These are phyloP conservation scores for Lasioglossum pauxillum DNA, from an alignment of 2,888 invertebrate genomes.

Conservation along the genomic window DNA sequence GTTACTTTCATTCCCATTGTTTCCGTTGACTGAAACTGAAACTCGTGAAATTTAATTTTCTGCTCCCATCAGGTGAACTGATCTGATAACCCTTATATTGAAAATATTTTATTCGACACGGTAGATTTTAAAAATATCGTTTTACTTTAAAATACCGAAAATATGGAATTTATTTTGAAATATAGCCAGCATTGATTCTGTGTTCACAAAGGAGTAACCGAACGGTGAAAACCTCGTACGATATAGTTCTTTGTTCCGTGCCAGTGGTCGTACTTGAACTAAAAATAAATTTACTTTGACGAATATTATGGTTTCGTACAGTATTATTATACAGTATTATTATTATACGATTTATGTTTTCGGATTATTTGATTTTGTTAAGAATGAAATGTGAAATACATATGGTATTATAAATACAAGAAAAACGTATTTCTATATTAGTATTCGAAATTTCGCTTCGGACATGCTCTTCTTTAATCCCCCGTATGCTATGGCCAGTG, in stretches of 20 bases:
- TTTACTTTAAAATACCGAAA: neutral
- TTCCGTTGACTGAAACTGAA: neutral
- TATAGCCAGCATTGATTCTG: neutral
- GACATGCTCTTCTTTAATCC: too few species aligned
- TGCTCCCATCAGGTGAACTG: neutral
- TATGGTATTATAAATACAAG: too few species aligned
- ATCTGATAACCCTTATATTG: neutral
- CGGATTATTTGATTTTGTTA: neutral
- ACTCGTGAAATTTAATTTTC: neutral
- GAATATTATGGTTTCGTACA: neutral
- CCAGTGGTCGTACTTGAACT: neutral
- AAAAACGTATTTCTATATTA: too few species aligned
- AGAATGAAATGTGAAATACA: neutral
- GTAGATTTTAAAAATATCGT: neutral
- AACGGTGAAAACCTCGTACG: neutral
- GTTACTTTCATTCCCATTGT: neutral
- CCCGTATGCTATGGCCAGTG: too few species aligned
- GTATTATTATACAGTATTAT: too few species aligned
- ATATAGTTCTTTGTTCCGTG: neutral
- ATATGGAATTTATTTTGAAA: neutral
- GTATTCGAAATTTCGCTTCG: too few species aligned
- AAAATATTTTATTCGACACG: neutral
- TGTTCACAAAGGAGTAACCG: constrained; percentile 2
- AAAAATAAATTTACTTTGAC: neutral
- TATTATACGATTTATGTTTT: neutral